Base-by-base conservation (phyloP, 1,140 invertebrate genomes). In the Trichonephila clavipes region DNA sequence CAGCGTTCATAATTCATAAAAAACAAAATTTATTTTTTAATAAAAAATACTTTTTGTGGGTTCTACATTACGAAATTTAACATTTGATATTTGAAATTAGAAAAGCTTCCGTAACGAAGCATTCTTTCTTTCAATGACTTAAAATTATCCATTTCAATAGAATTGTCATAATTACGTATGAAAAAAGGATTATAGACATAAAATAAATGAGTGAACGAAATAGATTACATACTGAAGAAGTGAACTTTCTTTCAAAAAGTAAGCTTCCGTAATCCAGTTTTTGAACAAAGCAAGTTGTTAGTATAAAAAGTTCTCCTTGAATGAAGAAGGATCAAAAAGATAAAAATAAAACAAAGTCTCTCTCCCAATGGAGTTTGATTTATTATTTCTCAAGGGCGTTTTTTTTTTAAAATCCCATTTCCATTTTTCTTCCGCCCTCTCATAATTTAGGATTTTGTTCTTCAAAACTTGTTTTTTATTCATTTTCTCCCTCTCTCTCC, bases 391-490 rank as follows among this genome's bases (percentile, higher is more conserved):
- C 62, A 5, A 21, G 24, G n/a, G 28, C 64, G 51, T 34, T 64
- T 64, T 88, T 34, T 24, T 51, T 28, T 28, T 28, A 28, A 51
- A 51, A 28, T 34, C 16, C 16, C 12, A 51, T 18, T 6, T 7
- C 18, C 34, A 2, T 64, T 64, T 88, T 88, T 44, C 24, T 88
- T 88, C 28, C 64, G 19, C 44, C 19, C 18, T 40, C 86, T 88
- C 86, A 88, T 88, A 88, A 88, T 28, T 88, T 88, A 88, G 61
- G 86, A 88, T 88, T 88, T 88, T 88, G 28, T 64, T 64, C 83
- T n/a, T 24, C 51, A 61, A 40, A 83, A 66, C 86, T 66, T 88
- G 3, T 64, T 64, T 66, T 88, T 88, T 62, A 88, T 64, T 88
- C 61, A 66, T 64, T 88, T 88, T n/a, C n/a, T 88, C 28, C 24